Conservation (phyloP, 2,797 vertebrate species). For the Notolepis coatsorum region DNA sequence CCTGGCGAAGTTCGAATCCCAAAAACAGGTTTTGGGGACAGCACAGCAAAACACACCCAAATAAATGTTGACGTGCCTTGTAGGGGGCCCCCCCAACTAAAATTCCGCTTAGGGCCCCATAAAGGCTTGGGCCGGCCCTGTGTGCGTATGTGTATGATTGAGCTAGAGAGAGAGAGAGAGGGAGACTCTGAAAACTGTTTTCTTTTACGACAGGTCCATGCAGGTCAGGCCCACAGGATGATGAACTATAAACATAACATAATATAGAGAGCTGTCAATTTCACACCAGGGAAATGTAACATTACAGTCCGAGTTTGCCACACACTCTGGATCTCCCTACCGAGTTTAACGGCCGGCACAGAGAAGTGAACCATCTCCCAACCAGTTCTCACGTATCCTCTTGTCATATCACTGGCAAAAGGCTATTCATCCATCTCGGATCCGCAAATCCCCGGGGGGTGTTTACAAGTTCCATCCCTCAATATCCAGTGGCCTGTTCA, state of each 20-base stretch:
- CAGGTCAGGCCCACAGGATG: neutral
- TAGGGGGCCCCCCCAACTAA: no score
- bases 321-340: constrained; percentile 15
- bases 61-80: no score
- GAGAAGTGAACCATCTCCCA: constrained; percentile 28
- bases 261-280: constrained; percentile 35
- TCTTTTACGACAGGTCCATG: neutral
- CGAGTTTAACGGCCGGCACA: constrained; percentile 49
- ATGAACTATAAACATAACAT: constrained; percentile 3
- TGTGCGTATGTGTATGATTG: constrained; percentile 8
- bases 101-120: no score
- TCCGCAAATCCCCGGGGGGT: constrained; percentile 22
- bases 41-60: no score
- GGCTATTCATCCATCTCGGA: constrained; percentile 45
- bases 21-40: no score
- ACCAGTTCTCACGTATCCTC: constrained; percentile 12
- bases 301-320: constrained; percentile 20
- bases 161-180: neutral
- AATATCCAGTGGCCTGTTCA: constrained; percentile 25
- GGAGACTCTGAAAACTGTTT: neutral
- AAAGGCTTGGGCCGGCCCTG: no score
- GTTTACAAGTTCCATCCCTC: constrained; percentile 47
- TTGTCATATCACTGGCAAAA: constrained; percentile 34
- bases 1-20: no score
- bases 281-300: constrained; percentile 26